Conservation (phyloP, 2,888 invertebrate species). For the Drosophila macrothrix region DNA sequence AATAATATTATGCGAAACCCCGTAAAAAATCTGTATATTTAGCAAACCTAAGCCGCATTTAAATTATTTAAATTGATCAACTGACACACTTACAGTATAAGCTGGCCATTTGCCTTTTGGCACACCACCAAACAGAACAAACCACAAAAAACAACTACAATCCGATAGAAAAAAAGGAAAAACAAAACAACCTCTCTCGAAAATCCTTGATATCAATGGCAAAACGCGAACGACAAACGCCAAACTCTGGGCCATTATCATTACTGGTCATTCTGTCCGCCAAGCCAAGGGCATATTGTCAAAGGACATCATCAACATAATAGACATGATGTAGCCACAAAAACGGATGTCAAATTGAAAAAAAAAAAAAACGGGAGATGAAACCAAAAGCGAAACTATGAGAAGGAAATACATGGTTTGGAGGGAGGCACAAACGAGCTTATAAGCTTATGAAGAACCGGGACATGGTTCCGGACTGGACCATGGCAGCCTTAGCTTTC, state of each 20-base stretch:
- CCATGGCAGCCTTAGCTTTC: slow-evolving; percentile 59
- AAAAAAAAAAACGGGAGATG: slow-evolving; percentile 25
- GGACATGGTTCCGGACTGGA: slow-evolving; percentile 27
- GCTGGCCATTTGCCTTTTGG: background rate
- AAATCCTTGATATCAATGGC: slow-evolving; percentile 43
- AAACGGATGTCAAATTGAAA: slow-evolving; percentile 72
- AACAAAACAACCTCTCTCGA: slow-evolving; percentile 7
- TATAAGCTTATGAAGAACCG: slow-evolving; percentile 63
- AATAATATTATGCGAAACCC: background rate
- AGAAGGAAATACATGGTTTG: slow-evolving; percentile 59
- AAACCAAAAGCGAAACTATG: slow-evolving; percentile 51
- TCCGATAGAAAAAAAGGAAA: slow-evolving; percentile 30
- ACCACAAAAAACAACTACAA: slow-evolving; percentile 37
- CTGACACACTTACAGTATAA: slow-evolving; percentile 17
- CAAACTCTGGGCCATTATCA: slow-evolving; percentile 57
- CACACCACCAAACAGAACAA: background rate
- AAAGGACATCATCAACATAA: slow-evolving; percentile 77
- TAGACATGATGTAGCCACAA: slow-evolving; percentile 69
- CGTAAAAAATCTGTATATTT: too few species aligned
- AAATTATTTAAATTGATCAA: slow-evolving; percentile 7
- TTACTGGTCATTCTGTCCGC: slow-evolving; percentile 21
- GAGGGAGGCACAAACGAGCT: slow-evolving; percentile 56
- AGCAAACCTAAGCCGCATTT: background rate
- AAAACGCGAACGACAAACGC: slow-evolving; percentile 46
- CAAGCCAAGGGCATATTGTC: slow-evolving; percentile 55